Evolutionary conservation across 2,113 vertebrate genomes (phyloP), one percentile per base, ranked within the genome.

Genomic region (Pardalotus punctatus): DNA sequence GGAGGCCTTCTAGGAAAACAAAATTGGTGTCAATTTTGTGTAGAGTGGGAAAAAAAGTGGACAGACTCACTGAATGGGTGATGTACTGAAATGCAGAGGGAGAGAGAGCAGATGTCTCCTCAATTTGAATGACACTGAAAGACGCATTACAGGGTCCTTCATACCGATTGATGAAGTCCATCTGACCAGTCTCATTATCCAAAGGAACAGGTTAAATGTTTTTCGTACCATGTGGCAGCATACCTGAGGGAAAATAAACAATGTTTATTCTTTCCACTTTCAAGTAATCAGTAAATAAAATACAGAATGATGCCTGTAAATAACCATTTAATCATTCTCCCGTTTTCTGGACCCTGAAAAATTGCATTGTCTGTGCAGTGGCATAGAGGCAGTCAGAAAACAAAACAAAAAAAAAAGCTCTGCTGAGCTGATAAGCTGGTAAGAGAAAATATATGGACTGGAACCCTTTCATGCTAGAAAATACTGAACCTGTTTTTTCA

Each of bases 81-180:
- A 25, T 60, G 40, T 10, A 45, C 11, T 60, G 31, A 86, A 82
- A 29, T 38, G 18, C 12, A 43, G 13, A 61, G 28, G 10, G 14
- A 36, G 51, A 80, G 6, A 17, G 16, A 36, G 14, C 11, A 14
- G 12, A 17, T 51, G 25, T 56, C 53, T 64, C 17, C 25, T 18
- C 40, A 29, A 8, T 10, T 20, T 61, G 35, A 90, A 72, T 16
- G 45, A 25, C 25, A 22, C 33, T 64, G 48, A 72, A 60, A 47
- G 6, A 9, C 13, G 6, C 1, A 2, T 38, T 69, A 22, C 1
- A 6, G 36, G 6, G 10, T 45, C 6, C 29, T 86, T 74, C 0
- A 0, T 29, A 15, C 9, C 54, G 11, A 13, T 51, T 3, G 2
- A 14, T 54, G 22, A 36, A 45, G 36, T 21, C 20, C 7, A 1